phyloP scores from a whole-genome alignment of 2,888 invertebrate genomes.

The Amorpha juglandis region DNA sequence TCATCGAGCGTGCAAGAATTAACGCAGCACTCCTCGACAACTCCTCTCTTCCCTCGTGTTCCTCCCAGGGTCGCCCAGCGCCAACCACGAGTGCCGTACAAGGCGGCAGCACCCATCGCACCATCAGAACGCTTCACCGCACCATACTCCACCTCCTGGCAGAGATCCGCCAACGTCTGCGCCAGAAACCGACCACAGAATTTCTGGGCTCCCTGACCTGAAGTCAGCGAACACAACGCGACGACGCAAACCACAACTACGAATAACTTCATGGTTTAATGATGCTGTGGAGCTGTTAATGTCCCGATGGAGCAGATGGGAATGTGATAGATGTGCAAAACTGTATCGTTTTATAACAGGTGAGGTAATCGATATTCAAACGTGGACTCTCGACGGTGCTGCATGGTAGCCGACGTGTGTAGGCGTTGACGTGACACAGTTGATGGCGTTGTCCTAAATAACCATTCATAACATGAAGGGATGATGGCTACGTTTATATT shows the following conservation, averaged over 20 bases:
- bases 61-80: conserved; percentile 8
- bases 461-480: neutral
- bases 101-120: neutral
- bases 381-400: conserved; percentile 2
- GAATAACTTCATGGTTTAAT: neutral
- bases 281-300: conserved; percentile 4
- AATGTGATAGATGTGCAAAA: conserved; percentile 3
- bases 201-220: neutral
- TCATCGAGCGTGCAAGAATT: conserved; percentile 7
- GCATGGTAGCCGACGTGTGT: neutral
- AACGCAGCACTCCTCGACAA: conserved; percentile 24
- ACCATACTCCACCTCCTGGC: neutral
- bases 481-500: neutral
- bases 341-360: conserved; percentile 6
- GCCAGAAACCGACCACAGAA: conserved; percentile 14
- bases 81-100: neutral
- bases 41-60: conserved; percentile 7
- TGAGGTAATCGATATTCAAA: conserved; percentile 10
- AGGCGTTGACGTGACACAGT: conserved; percentile 1
- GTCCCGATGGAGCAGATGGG: neutral
- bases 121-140: conserved; percentile 3
- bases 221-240: neutral
- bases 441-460: neutral
- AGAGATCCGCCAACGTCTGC: conserved; percentile 2
- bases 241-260: neutral